These are phyloP conservation scores for Lipotes vexillifer DNA, from an alignment of 2,113 vertebrate species.

Conservation along the genomic window DNA sequence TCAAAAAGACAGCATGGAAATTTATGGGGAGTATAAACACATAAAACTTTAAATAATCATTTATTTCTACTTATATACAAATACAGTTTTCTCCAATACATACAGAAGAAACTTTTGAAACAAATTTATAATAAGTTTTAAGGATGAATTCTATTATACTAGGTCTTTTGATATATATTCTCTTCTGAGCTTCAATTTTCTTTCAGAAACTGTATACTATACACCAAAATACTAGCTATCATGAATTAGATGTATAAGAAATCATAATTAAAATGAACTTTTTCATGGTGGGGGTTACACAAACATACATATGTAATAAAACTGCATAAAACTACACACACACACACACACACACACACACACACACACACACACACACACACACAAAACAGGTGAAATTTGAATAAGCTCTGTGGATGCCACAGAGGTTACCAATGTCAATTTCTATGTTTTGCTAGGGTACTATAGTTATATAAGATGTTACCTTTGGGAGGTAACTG, in stretches of 20 bases:
- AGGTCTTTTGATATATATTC: background rate
- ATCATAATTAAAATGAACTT: conserved; percentile 12
- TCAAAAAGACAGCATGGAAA: background rate
- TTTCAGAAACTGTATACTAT: background rate
- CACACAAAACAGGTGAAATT: background rate
- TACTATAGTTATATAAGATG: background rate
- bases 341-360: background rate
- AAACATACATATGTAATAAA: background rate
- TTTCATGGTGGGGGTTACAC: background rate
- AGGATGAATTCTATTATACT: background rate
- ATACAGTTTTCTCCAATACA: background rate
- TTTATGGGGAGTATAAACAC: background rate
- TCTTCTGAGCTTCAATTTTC: conserved; percentile 5
- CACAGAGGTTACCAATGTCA: background rate
- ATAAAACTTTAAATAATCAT: background rate
- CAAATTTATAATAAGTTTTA: background rate
- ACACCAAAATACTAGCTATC: background rate
- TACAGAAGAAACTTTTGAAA: conserved; percentile 23
- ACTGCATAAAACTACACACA: background rate
- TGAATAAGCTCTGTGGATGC: background rate
- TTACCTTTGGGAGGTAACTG: background rate
- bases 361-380: background rate
- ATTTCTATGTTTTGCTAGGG: background rate
- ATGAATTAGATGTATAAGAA: background rate
- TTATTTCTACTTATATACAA: background rate